Evolutionary conservation across 2,888 invertebrate genomes (phyloP), one percentile per base, ranked within the genome.

Genomic region (Trichacis sp.): DNA sequence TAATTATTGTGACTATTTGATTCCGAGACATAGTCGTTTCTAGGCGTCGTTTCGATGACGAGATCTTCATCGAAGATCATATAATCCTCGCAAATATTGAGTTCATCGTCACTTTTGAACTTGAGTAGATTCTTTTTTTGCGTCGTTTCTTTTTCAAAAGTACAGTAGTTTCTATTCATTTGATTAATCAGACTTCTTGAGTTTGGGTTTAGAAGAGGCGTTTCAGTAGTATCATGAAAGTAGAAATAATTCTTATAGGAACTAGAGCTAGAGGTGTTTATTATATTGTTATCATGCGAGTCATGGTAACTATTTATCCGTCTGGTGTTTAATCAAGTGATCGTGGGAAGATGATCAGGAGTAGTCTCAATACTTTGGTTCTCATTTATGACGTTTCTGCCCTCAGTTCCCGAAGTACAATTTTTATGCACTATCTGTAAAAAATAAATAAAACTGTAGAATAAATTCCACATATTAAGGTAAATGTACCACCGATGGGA

Each of bases 221-320:
- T 20, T 1, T 71, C 68, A 2, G 70, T 67, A 2, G 56, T 61
- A 20, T 79, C 77, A 30, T 77, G 74, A 42, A 78, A 51, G 11
- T 78, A 67, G n/a, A 75, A 71, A 20, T 69, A 64, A 56, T 70
- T 71, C 1, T 63, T 65, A 12, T 65, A 70, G 53, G 75, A 78
- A 20, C 76, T 78, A 5, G 78, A 72, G 45, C 73, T 78, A 2
- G 77, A 77, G 2, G 78, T 77, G 63, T 80, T 73, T n/a, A 77
- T 72, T 43, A 79, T 76, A 5, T 77, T 77, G 50, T 79, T 73
- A 2, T 78, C 76, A 24, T 78, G 68, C 38, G 77, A 72, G 49
- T 79, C 78, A 9, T 73, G 75, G 57, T 75, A 77, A 12, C 74
- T 75, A 62, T 72, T 69, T 54, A 73, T 71, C 59, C 74, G 70